These are phyloP conservation scores for Thunnus albacares DNA, from an alignment of 2,797 vertebrate species.

Conservation along the genomic window DNA sequence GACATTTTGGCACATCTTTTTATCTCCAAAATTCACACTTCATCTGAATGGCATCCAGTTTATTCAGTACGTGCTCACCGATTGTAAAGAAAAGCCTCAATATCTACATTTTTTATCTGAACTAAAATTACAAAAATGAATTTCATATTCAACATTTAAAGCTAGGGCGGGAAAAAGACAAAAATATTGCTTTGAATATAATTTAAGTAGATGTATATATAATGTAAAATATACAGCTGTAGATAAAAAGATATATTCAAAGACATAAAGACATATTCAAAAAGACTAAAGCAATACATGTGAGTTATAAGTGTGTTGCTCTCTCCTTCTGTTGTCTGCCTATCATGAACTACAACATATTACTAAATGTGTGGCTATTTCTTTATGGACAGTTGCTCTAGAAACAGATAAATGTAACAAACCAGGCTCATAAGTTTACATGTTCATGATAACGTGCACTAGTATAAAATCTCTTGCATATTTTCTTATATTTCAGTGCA, in stretches of 20 bases:
- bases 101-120: no score
- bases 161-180: no score
- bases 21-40: not conserved
- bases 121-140: no score
- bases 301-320: not conserved
- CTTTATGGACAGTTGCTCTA: no score
- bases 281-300: not conserved
- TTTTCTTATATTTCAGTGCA: not conserved
- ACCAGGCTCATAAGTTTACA: not conserved
- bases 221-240: no score
- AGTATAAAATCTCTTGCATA: not conserved
- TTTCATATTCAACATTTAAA: no score
- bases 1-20: not conserved
- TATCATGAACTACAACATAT: no score
- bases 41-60: not conserved
- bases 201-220: no score
- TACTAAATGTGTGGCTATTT: no score
- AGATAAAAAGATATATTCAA: no score
- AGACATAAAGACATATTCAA: no score
- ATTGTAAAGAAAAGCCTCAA: not conserved
- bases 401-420: not conserved
- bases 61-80: not conserved
- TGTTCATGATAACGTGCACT: not conserved
- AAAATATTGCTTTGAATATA: no score
- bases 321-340: not conserved